Base-by-base conservation (phyloP, 1,140 invertebrate species). In the Lethrus apterus region DNA sequence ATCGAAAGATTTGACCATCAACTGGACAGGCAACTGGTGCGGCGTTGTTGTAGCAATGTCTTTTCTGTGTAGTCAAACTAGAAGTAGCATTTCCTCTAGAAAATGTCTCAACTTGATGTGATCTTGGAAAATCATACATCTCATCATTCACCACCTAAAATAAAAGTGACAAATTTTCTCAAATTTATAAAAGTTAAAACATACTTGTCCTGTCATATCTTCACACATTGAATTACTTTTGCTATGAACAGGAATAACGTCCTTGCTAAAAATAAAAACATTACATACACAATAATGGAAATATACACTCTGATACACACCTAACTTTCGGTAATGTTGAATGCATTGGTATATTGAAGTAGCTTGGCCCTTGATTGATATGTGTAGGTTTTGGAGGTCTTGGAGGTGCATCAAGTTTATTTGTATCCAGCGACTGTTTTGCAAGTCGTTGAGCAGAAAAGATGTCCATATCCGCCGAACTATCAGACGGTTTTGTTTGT, bases 331-430 rank as follows among this genome's bases (percentile, higher is more conserved):
- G 46, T 18, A 50, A 42, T 26, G 48, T 44, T 5, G 43, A 14
- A 45, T 35, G 24, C 33, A 35, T 20, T 51, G 44, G 52, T 50
- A 75, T 61, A 59, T 76, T 75, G 53, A 76, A 62, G 64, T 80
- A 76, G 61, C 70, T 74, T 48, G 73, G 68, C 17, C 74, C 70
- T 9, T 56, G 47, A 57, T 72, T 21, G 60, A 72, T 58, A 55
- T 80, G 75, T n/a, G 76, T 68, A 4, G 83, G 83, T 67, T 86
- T 87, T 1, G 84, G 84, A n/a, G 84, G 84, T 49, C 83, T 70
- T 2, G 84, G 84, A 5, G 84, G 83, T 9, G 79, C 77, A 18
- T 42, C 40, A 2, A 21, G 18, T 5, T 4, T 29, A 17, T 18
- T 42, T 2, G 40, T 26, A 29, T 42, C 40, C 3, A 42, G n/a